These are phyloP conservation scores for Tympanuchus pallidicinctus DNA, from an alignment of 2,113 vertebrate species.

Conservation along the genomic window DNA sequence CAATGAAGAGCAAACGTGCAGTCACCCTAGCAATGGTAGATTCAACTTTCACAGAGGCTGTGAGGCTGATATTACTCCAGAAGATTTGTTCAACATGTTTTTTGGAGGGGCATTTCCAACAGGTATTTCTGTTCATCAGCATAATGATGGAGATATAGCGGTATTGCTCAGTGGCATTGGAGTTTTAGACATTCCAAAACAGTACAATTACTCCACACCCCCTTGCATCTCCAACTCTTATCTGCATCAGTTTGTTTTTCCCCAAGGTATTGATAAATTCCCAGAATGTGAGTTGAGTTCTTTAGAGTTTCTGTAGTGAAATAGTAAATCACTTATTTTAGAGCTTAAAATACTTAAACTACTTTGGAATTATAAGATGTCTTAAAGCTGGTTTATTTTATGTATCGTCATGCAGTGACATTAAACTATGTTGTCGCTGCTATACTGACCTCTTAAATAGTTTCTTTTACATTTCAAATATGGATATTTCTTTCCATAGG, in stretches of 20 bases:
- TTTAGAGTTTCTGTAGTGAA: background rate
- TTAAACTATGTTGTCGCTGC: background rate
- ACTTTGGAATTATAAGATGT: background rate
- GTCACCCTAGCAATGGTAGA: constrained; percentile 84
- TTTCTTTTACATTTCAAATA: background rate
- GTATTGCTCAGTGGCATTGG: background rate
- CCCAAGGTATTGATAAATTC: background rate
- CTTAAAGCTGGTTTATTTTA: background rate
- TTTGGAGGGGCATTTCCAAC: constrained; percentile 95
- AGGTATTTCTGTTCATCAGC: constrained; percentile 76
- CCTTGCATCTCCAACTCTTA: background rate
- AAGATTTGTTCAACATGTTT: constrained; percentile 99
- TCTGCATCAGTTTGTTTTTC: background rate
- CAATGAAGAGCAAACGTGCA: constrained; percentile 87
- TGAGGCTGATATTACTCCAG: constrained; percentile 96
- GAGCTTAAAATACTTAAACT: background rate
- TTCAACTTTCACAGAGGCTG: constrained; percentile 95
- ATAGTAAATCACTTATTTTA: background rate
- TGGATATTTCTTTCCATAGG: constrained; percentile 78
- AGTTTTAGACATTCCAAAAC: background rate
- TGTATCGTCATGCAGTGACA: background rate
- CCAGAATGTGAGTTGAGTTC: background rate
- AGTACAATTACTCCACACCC: background rate
- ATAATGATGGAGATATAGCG: fast-evolving
- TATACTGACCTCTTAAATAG: background rate